Conservation (phyloP, 2,797 vertebrate species). For the Petrocephalus schoutedeni region DNA sequence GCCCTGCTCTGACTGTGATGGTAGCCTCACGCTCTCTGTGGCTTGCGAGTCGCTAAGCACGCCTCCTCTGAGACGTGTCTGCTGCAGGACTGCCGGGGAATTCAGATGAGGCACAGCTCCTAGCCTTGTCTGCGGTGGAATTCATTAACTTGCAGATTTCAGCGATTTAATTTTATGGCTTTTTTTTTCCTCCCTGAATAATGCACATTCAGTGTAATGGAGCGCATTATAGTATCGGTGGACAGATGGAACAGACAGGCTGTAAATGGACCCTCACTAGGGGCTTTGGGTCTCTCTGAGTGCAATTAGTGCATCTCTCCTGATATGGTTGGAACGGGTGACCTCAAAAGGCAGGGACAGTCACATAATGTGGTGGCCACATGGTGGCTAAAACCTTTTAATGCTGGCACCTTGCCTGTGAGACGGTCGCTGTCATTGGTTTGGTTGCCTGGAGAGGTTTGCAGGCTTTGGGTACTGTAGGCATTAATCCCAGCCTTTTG, state of each 20-base stretch:
- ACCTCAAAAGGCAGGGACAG: neutral
- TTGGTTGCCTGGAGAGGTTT: neutral
- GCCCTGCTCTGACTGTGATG: neutral
- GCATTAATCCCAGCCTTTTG: neutral
- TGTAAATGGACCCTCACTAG: neutral
- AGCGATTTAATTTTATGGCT: neutral
- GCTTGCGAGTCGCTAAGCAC: neutral
- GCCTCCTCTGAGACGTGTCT: neutral
- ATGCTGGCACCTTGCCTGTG: neutral
- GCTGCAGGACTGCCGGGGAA: neutral
- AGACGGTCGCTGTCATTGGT: neutral
- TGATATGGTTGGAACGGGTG: neutral
- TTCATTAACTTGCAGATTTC: slow-evolving; percentile 6
- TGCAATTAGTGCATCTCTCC: neutral
- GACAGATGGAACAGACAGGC: neutral
- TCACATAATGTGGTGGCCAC: neutral
- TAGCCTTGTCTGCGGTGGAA: neutral
- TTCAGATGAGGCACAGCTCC: neutral
- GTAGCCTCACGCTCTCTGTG: neutral
- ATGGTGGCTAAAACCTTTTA: neutral
- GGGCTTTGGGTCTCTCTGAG: neutral
- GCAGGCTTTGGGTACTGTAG: neutral
- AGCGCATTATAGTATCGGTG: neutral
- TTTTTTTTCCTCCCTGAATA: neutral
- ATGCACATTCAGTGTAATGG: neutral